Evolutionary conservation across 2,113 vertebrate genomes (phyloP).

Genomic region (Semicossyphus pulcher): DNA sequence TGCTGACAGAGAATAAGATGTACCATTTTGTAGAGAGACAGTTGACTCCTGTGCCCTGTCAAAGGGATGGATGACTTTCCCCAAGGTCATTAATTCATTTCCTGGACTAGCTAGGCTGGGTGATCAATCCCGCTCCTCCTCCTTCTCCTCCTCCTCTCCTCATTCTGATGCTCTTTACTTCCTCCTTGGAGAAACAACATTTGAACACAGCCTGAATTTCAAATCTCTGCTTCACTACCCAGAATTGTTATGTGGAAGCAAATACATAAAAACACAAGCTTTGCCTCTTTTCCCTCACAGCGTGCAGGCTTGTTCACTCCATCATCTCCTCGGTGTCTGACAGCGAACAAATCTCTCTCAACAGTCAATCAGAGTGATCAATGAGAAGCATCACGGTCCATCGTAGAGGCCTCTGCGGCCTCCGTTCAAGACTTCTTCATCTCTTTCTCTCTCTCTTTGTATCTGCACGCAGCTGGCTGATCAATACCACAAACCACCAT

Average conservation of each 20-base stretch:
- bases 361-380: slow-evolving; percentile 34
- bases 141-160: slow-evolving; percentile 15
- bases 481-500: slow-evolving; percentile 49
- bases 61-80: slow-evolving; percentile 64
- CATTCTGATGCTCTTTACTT: slow-evolving; percentile 3
- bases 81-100: slow-evolving; percentile 67
- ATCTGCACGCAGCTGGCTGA: slow-evolving; percentile 14
- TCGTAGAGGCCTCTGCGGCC: slow-evolving; percentile 4
- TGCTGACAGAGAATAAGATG: slow-evolving; percentile 13
- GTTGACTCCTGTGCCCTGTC: slow-evolving; percentile 33
- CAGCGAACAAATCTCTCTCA: slow-evolving; percentile 6
- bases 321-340: not conserved
- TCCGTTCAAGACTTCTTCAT: slow-evolving; percentile 24
- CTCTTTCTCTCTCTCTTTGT: slow-evolving; percentile 6
- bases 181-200: not conserved
- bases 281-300: not conserved
- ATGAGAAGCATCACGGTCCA: slow-evolving; percentile 23
- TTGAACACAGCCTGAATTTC: slow-evolving; percentile 9
- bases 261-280: not conserved
- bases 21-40: slow-evolving; percentile 10
- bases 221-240: not conserved
- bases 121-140: slow-evolving; percentile 43
- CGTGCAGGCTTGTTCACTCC: not conserved
- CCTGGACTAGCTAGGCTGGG: slow-evolving; percentile 27
- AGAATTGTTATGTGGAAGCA: not conserved